Conservation (phyloP, 35 echinoderm and acorn worm genomes). For the Ophiothrix spiculata region DNA sequence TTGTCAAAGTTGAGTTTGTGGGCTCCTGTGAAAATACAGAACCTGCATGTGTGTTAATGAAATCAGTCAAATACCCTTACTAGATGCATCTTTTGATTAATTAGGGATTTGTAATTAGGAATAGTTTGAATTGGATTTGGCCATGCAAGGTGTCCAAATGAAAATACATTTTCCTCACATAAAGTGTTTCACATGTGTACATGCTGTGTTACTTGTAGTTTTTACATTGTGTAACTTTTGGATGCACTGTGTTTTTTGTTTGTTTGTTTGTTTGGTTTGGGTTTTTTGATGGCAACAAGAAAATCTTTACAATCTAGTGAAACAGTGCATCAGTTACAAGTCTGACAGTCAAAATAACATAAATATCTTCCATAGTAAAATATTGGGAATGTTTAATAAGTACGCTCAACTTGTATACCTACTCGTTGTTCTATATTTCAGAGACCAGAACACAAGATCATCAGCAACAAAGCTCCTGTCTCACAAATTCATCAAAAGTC, state of each 20-base stretch:
- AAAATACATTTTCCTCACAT: too few species aligned
- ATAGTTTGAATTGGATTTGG: too few species aligned
- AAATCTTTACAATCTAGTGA: not conserved
- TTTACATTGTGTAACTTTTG: too few species aligned
- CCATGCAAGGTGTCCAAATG: too few species aligned
- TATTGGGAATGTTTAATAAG: not conserved
- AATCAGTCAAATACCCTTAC: not conserved
- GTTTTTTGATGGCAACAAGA: not conserved
- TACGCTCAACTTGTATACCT: not conserved
- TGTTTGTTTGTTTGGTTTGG: not conserved
- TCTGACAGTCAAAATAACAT: not conserved
- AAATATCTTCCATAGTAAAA: not conserved
- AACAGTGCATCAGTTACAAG: not conserved
- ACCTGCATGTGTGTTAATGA: too few species aligned
- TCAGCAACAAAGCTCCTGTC: conserved; percentile 66
- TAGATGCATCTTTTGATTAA: too few species aligned
- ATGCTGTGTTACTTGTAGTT: too few species aligned
- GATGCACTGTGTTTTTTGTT: not conserved
- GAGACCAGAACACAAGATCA: conserved; percentile 75
- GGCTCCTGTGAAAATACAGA: too few species aligned
- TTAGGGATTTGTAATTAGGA: too few species aligned
- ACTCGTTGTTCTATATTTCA: not conserved
- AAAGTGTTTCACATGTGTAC: too few species aligned
- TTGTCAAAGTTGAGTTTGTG: too few species aligned
- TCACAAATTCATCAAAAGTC: conserved; percentile 58